Conservation (phyloP, 2,888 invertebrate genomes). For the Rambutsinella grinnellia region DNA sequence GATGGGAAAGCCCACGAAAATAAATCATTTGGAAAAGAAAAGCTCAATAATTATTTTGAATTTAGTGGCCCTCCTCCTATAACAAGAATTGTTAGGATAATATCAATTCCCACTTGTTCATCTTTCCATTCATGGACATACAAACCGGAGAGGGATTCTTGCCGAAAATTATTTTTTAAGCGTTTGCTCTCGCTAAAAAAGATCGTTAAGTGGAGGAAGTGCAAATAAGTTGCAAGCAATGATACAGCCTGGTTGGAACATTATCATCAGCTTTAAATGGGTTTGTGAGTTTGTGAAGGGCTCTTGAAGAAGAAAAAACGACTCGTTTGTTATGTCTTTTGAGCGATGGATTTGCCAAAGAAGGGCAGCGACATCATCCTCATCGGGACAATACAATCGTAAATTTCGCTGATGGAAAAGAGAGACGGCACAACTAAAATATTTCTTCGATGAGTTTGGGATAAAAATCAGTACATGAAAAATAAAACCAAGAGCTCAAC, state of each 20-base stretch:
- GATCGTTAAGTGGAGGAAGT: conserved; percentile 11
- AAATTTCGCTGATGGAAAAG: background rate
- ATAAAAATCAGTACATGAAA: background rate
- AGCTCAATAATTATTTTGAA: conserved; percentile 37
- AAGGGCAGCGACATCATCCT: background rate
- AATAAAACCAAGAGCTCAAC: background rate
- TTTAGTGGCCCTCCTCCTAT: conserved; percentile 33
- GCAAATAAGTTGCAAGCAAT: background rate
- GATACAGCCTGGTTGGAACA: background rate
- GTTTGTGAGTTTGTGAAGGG: conserved; percentile 1
- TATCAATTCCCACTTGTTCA: conserved; percentile 51
- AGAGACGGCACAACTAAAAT: too few relatives aligned
- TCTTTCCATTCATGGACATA: conserved; percentile 47
- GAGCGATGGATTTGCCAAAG: background rate
- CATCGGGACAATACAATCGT: background rate
- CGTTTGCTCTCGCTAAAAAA: conserved; percentile 18
- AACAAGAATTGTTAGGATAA: conserved; percentile 1
- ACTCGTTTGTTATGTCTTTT: background rate
- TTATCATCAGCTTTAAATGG: background rate
- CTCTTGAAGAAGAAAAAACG: background rate
- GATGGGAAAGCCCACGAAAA: background rate
- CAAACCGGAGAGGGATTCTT: conserved; percentile 29
- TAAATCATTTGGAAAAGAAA: conserved; percentile 32
- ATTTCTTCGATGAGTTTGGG: background rate
- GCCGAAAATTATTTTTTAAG: conserved; percentile 51